Percentiles rank a stretch among this genome's conserved stretches.
Evolutionary conservation across 2,797 vertebrate genomes (phyloP).

Genomic region (Kryptopterus vitreolus): DNA sequence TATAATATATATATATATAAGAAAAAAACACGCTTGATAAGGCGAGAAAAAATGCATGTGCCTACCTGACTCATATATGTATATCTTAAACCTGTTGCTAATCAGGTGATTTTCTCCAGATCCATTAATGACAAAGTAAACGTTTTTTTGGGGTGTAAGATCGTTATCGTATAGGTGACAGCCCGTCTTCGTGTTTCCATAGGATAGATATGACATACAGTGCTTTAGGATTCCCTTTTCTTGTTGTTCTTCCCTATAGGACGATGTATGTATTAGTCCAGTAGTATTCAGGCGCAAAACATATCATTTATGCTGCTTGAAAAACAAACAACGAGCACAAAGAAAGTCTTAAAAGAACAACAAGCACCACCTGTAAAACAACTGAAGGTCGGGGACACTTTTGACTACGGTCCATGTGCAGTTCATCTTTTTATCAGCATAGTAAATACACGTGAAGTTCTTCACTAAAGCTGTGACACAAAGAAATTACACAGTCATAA

Average conservation of each 20-base stretch:
- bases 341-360: background rate
- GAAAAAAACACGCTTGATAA: background rate
- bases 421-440: background rate
- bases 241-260: background rate
- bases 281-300: background rate
- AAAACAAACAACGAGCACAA: background rate
- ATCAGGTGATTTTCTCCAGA: background rate
- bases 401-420: conserved; percentile 63
- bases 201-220: background rate
- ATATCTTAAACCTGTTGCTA: conserved; percentile 19
- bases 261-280: background rate
- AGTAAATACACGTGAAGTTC: conserved; percentile 57
- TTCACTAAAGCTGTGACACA: conserved; percentile 54
- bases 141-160: fast-evolving
- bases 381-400: background rate
- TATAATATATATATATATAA: too few relatives aligned
- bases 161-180: conserved; percentile 23
- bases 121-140: conserved; percentile 25
- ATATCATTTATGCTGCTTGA: background rate
- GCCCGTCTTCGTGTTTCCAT: conserved; percentile 22
- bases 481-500: background rate
- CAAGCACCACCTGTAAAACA: conserved; percentile 59
- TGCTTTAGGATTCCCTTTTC: background rate
- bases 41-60: background rate
- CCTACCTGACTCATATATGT: background rate